Evolutionary conservation across 2,888 invertebrate genomes (phyloP), one percentile per base, ranked within the genome.

Genomic region (Imbricaverruca yamaguchii): DNA sequence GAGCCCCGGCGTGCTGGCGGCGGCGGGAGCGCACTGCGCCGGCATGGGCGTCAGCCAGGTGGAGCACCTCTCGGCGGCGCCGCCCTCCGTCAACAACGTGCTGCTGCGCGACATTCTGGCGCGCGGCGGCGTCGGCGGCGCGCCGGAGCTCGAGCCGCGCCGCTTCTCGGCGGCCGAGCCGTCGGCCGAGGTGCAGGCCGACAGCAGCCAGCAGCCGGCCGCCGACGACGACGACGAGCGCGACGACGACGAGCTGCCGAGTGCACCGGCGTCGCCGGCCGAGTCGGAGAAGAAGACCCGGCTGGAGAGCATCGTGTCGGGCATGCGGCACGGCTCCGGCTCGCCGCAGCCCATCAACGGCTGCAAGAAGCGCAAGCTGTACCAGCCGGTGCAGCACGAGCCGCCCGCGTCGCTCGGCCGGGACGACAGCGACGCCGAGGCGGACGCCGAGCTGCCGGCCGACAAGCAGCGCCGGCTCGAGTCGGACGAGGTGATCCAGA

Each of bases 311-410:
- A 97, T 97, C 86, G 95, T 97, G 85, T 95, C 94, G 84, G 94
- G 93, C 84, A 97, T 97, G 94, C 91, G 95, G 84, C 92, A 85
- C 65, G 56, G 25, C 57, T 11, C 56, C 23, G 57, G 23, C 23
- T 83, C 83, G 13, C 84, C 84, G n/a, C 83, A 83, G 74, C 82
- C 82, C 13, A 93, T 94, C 85, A 96, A 96, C 88, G 96, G 96
- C 80, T 96, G 96, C 88, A 96, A 96, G 88, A 98, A 98, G 88
- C 91, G 97, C 80, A 98, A 98, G 88, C 90, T 97, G 59, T 97
- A 97, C 87, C 96, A 96, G 86, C 97, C 97, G 18, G 96, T 96
- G 87, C 97, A 97, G 86, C 95, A 96, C 87, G 93, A 93, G 86
- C 86, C 87, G 84, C 90, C 90, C 81, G 84, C 88, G 91, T 80